Conservation (phyloP, 2,888 invertebrate genomes). For the Troides aeacus region DNA sequence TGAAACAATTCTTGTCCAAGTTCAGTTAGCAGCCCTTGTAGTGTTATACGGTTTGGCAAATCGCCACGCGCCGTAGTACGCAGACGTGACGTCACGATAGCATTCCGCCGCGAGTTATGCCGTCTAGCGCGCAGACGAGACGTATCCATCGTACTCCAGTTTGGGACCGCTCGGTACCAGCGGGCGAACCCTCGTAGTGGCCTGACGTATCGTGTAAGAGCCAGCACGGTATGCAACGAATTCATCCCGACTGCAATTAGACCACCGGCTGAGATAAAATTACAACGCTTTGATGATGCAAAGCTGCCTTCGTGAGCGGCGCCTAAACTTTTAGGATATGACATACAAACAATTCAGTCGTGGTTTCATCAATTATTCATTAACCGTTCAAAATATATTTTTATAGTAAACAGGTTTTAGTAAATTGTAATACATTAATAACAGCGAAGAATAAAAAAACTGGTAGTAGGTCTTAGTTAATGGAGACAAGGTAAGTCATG, state of each 20-base stretch:
- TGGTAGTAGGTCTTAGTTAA: too few species aligned
- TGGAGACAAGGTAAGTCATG: too few species aligned
- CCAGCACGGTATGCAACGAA: conserved; percentile 15
- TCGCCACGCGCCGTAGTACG: conserved; percentile 47
- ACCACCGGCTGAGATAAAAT: conserved; percentile 24
- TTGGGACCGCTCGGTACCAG: conserved; percentile 17
- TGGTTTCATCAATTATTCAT: too few species aligned
- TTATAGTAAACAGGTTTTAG: too few species aligned
- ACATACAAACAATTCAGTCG: too few species aligned
- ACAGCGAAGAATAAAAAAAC: too few species aligned
- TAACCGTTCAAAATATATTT: too few species aligned
- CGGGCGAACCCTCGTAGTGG: conserved; percentile 5
- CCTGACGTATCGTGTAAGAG: conserved; percentile 13
- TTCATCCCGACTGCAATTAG: conserved; percentile 9
- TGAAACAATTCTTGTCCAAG: not conserved
- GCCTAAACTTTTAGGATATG: too few species aligned
- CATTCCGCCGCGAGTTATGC: conserved; percentile 40
- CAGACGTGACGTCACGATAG: conserved; percentile 53
- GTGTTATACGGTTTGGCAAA: conserved; percentile 39
- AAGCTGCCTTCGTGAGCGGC: too few species aligned
- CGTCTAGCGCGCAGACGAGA: conserved; percentile 27
- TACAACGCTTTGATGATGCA: conserved; percentile 2
- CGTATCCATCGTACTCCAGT: conserved; percentile 23
- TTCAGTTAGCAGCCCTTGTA: conserved; percentile 32
- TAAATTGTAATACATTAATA: too few species aligned